phyloP scores from a whole-genome alignment of 2,888 invertebrate genomes.

The Catotricha subobsoleta region DNA sequence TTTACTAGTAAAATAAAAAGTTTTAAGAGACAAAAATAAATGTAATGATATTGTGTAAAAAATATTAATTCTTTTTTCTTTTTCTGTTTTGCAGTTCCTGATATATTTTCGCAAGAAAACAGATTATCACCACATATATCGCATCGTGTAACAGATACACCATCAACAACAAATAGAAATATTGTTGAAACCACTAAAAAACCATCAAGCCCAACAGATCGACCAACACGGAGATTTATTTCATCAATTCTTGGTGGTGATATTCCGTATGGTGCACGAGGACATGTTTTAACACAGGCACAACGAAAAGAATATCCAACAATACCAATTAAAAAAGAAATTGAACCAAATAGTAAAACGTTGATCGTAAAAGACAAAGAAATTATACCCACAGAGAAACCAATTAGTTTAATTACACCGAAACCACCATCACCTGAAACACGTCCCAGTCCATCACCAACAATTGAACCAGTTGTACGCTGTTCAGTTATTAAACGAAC shows the following conservation, averaged over 20 bases:
- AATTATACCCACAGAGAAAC: constrained; percentile 40
- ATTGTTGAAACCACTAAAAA: background rate
- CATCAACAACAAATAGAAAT: background rate
- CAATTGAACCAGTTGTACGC: constrained; percentile 47
- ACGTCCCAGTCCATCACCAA: constrained; percentile 34
- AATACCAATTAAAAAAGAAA: constrained; percentile 12
- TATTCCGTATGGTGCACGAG: constrained; percentile 61
- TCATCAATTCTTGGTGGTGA: constrained; percentile 68
- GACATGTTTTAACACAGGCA: constrained; percentile 61
- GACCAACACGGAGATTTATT: constrained; percentile 48
- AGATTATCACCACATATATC: constrained; percentile 17
- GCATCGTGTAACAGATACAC: constrained; percentile 4
- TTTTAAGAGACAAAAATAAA: background rate
- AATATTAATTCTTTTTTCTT: constrained; percentile 7
- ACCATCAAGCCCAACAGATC: constrained; percentile 10
- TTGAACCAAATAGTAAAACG: constrained; percentile 34
- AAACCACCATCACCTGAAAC: constrained; percentile 31
- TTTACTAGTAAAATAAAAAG: background rate
- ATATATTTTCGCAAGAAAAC: constrained; percentile 32
- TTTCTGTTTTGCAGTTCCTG: constrained; percentile 33
- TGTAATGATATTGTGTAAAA: background rate
- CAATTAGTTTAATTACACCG: constrained; percentile 37
- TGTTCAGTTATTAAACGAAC: constrained; percentile 73
- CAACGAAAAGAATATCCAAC: constrained; percentile 59
- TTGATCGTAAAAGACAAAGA: constrained; percentile 41